A percentile compares a stretch with the other conserved stretches of the same genome.
Evolutionary conservation across 2,888 invertebrate species (phyloP).

Genomic region (Nineta flava): DNA sequence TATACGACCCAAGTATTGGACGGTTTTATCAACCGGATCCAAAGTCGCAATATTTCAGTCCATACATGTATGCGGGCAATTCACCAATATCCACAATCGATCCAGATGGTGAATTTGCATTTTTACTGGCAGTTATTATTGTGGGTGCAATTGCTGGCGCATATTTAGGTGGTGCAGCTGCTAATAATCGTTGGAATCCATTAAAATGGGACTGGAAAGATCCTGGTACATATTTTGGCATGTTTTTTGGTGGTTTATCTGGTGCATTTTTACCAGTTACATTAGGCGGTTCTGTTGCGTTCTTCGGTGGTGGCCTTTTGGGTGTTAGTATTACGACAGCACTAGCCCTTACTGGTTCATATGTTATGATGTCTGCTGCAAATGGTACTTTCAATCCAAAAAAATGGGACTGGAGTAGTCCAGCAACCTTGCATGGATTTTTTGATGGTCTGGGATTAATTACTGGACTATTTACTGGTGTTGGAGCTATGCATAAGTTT

Average conservation of each 20-base stretch:
- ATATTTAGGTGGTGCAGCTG: neutral
- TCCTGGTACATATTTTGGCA: neutral
- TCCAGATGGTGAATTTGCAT: neutral
- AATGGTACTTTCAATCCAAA: neutral
- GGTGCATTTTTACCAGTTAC: neutral
- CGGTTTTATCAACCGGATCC: slow-evolving; percentile 13
- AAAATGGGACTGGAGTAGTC: neutral
- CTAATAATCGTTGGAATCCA: neutral
- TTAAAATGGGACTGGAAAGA: neutral
- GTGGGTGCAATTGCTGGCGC: neutral
- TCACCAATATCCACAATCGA: neutral
- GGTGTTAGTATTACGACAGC: neutral
- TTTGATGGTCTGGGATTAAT: neutral
- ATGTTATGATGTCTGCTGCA: neutral
- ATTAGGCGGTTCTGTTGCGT: neutral
- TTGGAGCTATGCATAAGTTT: too few relatives aligned
- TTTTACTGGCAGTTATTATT: neutral
- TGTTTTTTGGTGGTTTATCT: neutral
- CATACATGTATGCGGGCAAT: slow-evolving; percentile 15
- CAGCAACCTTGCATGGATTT: neutral
- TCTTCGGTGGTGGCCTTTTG: neutral
- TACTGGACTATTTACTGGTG: too few relatives aligned
- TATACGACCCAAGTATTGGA: slow-evolving; percentile 15
- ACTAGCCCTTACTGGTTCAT: neutral
- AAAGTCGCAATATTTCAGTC: slow-evolving; percentile 12